Conservation (phyloP, 2,113 vertebrate species). For the Dasypus novemcinctus region DNA sequence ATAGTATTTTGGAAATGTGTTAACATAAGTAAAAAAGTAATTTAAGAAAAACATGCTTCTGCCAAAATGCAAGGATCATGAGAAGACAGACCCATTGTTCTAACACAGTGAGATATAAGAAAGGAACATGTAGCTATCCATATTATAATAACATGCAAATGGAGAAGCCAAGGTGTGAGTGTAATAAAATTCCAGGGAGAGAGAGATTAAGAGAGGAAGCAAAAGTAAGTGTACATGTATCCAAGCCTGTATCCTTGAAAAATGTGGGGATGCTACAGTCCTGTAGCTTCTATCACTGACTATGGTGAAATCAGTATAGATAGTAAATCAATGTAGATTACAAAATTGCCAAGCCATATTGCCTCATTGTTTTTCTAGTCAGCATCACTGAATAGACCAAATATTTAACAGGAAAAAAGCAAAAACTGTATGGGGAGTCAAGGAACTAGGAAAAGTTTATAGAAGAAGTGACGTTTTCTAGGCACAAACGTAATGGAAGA, state of each 20-base stretch:
- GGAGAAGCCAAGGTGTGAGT: not conserved
- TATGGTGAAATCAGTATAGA: not conserved
- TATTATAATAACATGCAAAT: not conserved
- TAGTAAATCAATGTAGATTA: too few species aligned
- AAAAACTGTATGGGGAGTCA: not conserved
- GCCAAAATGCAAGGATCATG: not conserved
- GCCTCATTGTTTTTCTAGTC: not conserved
- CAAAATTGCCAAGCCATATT: not conserved
- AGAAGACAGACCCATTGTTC: not conserved
- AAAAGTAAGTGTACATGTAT: not conserved
- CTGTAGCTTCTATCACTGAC: not conserved
- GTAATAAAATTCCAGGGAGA: not conserved
- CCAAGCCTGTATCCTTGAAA: not conserved
- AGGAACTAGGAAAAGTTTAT: not conserved
- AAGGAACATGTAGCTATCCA: not conserved
- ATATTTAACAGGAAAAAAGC: not conserved
- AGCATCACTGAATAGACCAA: not conserved
- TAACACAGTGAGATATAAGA: not conserved
- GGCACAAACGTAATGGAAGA: not conserved
- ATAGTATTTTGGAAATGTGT: not conserved
- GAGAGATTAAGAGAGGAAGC: not conserved
- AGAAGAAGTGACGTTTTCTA: not conserved
- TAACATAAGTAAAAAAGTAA: constrained; percentile 9
- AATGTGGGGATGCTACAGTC: not conserved
- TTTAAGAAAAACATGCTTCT: not conserved